Evolutionary conservation across 2,113 vertebrate genomes (phyloP).

Genomic region (Datnioides undecimradiatus): DNA sequence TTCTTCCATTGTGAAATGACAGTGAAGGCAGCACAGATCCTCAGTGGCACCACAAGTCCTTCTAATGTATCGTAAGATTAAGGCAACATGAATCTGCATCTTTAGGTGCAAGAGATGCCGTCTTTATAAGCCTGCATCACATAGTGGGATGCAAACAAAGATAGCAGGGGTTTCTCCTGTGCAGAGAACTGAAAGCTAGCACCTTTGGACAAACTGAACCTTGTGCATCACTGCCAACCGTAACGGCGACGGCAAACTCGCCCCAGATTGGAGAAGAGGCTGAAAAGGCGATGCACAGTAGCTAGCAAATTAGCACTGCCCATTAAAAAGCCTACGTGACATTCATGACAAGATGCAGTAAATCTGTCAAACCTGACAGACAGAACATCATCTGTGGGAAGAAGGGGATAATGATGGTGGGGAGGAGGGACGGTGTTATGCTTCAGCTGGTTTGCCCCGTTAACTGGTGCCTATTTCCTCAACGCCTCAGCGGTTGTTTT

Average conservation of each 20-base stretch:
- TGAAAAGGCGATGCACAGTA: neutral
- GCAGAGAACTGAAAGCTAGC: neutral
- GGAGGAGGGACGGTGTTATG: neutral
- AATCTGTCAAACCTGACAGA: constrained; percentile 46
- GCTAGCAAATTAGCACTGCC: constrained; percentile 39
- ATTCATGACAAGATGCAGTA: constrained; percentile 38
- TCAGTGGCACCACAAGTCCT: constrained; percentile 60
- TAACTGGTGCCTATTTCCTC: constrained; percentile 21
- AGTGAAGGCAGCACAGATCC: constrained; percentile 55
- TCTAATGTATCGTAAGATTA: constrained; percentile 58
- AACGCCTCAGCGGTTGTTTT: constrained; percentile 24
- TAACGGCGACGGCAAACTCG: accelerated
- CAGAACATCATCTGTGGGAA: constrained; percentile 32
- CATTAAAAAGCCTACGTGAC: constrained; percentile 51
- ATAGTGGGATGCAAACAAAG: neutral
- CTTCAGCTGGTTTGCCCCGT: constrained; percentile 33
- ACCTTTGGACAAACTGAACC: constrained; percentile 5
- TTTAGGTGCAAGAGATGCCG: neutral
- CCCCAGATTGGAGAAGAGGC: neutral
- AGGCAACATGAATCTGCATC: constrained; percentile 34
- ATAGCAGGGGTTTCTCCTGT: neutral
- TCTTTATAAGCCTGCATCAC: constrained; percentile 2
- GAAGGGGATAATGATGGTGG: constrained; percentile 31
- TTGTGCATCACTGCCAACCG: neutral
- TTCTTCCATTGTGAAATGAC: constrained; percentile 51